Evolutionary conservation across 2,797 vertebrate genomes (phyloP).

Genomic region (Brachymystax lenok): DNA sequence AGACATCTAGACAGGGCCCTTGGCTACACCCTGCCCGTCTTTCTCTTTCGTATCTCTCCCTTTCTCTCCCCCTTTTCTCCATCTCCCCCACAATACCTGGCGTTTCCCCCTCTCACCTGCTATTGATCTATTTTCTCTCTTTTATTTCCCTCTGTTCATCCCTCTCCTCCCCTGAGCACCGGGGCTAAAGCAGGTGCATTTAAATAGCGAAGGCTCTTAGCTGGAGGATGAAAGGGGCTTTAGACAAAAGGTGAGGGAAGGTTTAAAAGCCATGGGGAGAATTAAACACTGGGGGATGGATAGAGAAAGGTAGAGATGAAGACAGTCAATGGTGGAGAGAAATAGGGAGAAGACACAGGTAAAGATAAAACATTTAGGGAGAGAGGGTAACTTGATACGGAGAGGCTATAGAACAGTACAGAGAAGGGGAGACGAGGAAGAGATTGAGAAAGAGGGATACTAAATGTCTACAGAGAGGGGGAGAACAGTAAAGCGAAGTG

Average conservation of each 20-base stretch:
- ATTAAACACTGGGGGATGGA: slow-evolving; percentile 34
- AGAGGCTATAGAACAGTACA: no score
- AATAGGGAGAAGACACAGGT: no score
- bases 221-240: slow-evolving; percentile 69
- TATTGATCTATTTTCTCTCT: slow-evolving; percentile 15
- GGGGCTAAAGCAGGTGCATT: slow-evolving; percentile 65
- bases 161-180: slow-evolving; percentile 55
- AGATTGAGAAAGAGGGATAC: no score
- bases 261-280: slow-evolving; percentile 43
- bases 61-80: background rate
- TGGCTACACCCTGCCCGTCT: slow-evolving; percentile 29
- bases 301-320: background rate
- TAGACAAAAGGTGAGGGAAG: slow-evolving; percentile 59
- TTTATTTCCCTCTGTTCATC: slow-evolving; percentile 35
- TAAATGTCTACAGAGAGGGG: no score
- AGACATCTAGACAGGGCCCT: slow-evolving; percentile 40
- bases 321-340: background rate
- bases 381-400: no score
- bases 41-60: background rate
- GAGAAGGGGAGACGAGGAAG: no score
- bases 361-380: no score
- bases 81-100: slow-evolving; percentile 62
- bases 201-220: slow-evolving; percentile 63
- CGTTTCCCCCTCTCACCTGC: slow-evolving; percentile 43
- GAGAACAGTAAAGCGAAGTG: background rate